Base-by-base conservation (phyloP, 2,888 invertebrate species). In the Chromoteleia sp. region DNA sequence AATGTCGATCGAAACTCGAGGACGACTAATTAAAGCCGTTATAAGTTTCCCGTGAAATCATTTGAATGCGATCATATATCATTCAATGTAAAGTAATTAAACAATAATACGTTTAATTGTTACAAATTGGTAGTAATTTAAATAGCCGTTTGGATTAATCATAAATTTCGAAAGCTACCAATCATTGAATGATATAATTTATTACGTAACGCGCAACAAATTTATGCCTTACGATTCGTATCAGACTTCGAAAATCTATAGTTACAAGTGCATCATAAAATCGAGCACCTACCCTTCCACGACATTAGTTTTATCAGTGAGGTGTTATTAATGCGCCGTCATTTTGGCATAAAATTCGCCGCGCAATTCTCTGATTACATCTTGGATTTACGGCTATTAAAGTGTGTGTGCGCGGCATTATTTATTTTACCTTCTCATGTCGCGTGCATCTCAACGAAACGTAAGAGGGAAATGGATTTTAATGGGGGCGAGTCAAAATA, bases 331-430 rank as follows among this genome's bases (percentile, higher is more conserved):
- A 70, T 73, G 83, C 41, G 45, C 70, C 74, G 75, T 75, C 65
- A 75, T 63, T 68, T 73, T 48, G 58, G 61, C 77, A 63, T 78
- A 70, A 65, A 74, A 75, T 78, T 63, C 65, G 50, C 81, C 74
- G 84, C 84, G 83, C 84, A 84, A 85, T 84, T 85, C 84, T 84
- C 84, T 85, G 84, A 86, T 85, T 85, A 83, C 85, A 82, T 83
- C 80, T 80, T 17, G 54, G 63, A 86, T 85, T 85, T 86, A 86
- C 76, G 82, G 79, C 76, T 83, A 79, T 85, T 82, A 74, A 84
- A 81, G 84, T 81, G 74, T 75, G 76, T 68, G 78, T 67, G 75
- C 79, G 39, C 56, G 65, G 74, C 68, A 71, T 81, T 81, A 83
- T 83, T 81, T 81, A 81, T 71, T 76, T 77, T 68, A 76, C 75